Conservation (phyloP, 2,113 vertebrate genomes). For the Dermatemys mawii region DNA sequence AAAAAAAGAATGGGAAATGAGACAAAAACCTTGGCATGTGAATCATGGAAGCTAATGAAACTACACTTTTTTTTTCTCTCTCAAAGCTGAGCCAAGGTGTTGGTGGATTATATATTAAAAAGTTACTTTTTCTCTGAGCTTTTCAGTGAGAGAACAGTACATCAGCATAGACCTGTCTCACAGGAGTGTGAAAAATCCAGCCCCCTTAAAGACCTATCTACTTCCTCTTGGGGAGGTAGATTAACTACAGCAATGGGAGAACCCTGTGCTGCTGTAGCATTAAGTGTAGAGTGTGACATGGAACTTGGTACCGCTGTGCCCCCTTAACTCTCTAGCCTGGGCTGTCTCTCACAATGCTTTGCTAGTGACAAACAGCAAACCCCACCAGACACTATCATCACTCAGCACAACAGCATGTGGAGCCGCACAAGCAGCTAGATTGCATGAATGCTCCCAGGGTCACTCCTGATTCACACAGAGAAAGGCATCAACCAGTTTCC, state of each 20-base stretch:
- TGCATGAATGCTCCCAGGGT: no score
- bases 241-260: neutral
- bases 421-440: no score
- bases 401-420: no score
- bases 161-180: neutral
- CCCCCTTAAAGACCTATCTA: neutral
- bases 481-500: no score
- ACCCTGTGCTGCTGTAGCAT: neutral
- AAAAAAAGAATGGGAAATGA: constrained; percentile 42
- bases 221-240: neutral
- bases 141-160: neutral
- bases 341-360: no score
- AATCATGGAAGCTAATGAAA: constrained; percentile 40
- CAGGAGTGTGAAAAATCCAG: neutral
- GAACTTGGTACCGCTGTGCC: no score
- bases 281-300: no score
- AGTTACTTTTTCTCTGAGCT: neutral
- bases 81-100: neutral
- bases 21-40: constrained; percentile 17
- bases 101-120: neutral
- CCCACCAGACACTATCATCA: no score
- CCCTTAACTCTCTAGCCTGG: no score
- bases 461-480: no score
- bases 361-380: no score
- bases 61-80: neutral